Percentiles rank a stretch among this genome's conserved stretches.
Conservation (phyloP, 2,888 invertebrate genomes). For the Tubiluchus corallicola region DNA sequence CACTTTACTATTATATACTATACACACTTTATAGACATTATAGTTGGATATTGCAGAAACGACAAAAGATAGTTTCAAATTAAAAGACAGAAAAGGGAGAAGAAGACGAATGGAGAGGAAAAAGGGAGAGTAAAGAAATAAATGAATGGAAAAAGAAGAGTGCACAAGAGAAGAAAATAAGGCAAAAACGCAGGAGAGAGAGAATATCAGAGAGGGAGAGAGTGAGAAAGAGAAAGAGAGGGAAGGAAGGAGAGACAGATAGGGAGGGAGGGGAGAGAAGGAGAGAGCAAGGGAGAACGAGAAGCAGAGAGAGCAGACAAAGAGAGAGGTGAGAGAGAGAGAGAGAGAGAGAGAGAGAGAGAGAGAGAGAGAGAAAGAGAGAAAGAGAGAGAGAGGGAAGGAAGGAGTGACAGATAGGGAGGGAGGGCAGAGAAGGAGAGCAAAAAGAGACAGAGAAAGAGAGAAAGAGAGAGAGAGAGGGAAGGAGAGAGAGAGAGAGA, state of each 20-base stretch:
- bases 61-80: too few species aligned
- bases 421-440: too few species aligned
- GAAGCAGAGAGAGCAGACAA: background rate
- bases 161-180: too few species aligned
- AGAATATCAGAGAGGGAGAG: too few species aligned
- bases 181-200: too few species aligned
- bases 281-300: background rate
- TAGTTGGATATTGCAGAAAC: too few species aligned
- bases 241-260: background rate
- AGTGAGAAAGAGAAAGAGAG: background rate
- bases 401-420: background rate
- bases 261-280: background rate
- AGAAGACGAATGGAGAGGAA: too few species aligned
- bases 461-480: background rate
- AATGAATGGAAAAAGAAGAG: too few species aligned
- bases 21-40: too few species aligned
- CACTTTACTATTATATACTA: too few species aligned
- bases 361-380: constrained; percentile 3
- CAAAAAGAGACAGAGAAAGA: background rate
- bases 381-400: constrained; percentile 3
- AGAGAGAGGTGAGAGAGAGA: constrained; percentile 1
- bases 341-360: constrained; percentile 3
- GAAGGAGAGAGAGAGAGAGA: constrained; percentile 1
- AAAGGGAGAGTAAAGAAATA: too few species aligned
- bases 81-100: too few species aligned